Conservation (phyloP, 2,113 vertebrate genomes). For the Kryptolebias marmoratus region DNA sequence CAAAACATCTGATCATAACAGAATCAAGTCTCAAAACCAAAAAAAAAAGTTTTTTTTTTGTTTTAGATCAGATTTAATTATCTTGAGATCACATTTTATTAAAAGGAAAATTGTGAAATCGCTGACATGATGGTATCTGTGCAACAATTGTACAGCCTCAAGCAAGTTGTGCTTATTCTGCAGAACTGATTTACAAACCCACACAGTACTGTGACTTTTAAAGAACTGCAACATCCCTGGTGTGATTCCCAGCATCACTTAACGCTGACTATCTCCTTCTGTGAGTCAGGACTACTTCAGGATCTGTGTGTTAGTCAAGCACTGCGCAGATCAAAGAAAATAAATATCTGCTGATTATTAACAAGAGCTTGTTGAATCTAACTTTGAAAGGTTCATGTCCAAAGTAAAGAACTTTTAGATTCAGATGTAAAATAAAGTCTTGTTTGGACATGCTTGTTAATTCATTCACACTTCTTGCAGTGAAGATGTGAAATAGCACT, state of each 20-base stretch:
- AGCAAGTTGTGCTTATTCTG: slow-evolving; percentile 1
- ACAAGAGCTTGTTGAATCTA: slow-evolving; percentile 11
- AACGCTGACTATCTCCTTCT: slow-evolving; percentile 25
- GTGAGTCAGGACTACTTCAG: slow-evolving; percentile 18
- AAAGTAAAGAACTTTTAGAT: slow-evolving; percentile 16
- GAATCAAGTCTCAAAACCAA: background rate
- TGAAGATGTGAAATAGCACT: slow-evolving; percentile 26
- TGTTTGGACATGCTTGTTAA: slow-evolving; percentile 57
- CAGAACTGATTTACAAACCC: background rate
- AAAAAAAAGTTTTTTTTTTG: too few relatives aligned
- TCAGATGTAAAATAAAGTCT: slow-evolving; percentile 14
- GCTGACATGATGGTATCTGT: slow-evolving; percentile 23
- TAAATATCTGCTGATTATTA: slow-evolving; percentile 35
- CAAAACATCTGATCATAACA: background rate
- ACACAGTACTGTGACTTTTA: slow-evolving; percentile 15
- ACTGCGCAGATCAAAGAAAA: slow-evolving; percentile 40
- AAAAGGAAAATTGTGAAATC: background rate
- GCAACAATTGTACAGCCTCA: slow-evolving; percentile 12
- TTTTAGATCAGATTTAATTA: background rate
- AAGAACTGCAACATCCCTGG: slow-evolving; percentile 24
- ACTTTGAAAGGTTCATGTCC: slow-evolving; percentile 24
- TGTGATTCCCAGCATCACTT: slow-evolving; percentile 41
- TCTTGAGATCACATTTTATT: background rate
- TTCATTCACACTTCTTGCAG: slow-evolving; percentile 6
- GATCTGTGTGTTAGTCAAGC: slow-evolving; percentile 38